Evolutionary conservation across 2,888 invertebrate species (phyloP), one percentile per base, ranked within the genome.

Genomic region (Tuberolachnus salignus): DNA sequence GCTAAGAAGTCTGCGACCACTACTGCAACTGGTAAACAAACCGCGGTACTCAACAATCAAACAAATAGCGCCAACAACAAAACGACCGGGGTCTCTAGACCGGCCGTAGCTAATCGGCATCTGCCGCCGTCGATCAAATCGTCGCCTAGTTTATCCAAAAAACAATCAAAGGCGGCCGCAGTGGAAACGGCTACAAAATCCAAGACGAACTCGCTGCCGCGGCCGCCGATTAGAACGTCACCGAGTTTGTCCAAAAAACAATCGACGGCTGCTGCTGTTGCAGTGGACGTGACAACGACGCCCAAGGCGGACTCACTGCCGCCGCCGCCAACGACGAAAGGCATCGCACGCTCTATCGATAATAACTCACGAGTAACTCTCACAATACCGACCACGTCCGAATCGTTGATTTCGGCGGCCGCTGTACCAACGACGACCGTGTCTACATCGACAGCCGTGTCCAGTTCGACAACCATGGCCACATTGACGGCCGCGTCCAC

Each of bases 31-130:
- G 26, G 16, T 23, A 26, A 14, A 59, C 26, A 34, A 2, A 1
- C 63, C 13, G 63, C 82, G 81, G 34, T 82, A 83, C 34, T 34
- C 34, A 34, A 34, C 34, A 34, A 6, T 3, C 34, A 34, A 34
- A 34, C 34, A 34, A 34, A 34, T 34, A 6, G 3, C 34, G 26
- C 81, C 82, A 61, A 82, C 19, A 63, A 51, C 44, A 44, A 55
- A 13, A 8, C 53, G 10, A 19, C 34, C 16, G 23, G 44, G 23
- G 44, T 34, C 42, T 10, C 16, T 19, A 74, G 16, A 44, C 34
- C 73, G 14, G 13, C 49, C 14, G 49, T 16, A 13, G 19, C 72
- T 10, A 72, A 51, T 21, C 49, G 16, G 10, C 61, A 44, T 1
- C 11, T 55, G 14, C 44, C 26, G 16, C 42, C 10, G 26, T 3